Percentiles rank a stretch among this genome's conserved stretches.
phyloP scores from a whole-genome alignment of 1,140 invertebrate species.

The Drosophila seguyi region DNA sequence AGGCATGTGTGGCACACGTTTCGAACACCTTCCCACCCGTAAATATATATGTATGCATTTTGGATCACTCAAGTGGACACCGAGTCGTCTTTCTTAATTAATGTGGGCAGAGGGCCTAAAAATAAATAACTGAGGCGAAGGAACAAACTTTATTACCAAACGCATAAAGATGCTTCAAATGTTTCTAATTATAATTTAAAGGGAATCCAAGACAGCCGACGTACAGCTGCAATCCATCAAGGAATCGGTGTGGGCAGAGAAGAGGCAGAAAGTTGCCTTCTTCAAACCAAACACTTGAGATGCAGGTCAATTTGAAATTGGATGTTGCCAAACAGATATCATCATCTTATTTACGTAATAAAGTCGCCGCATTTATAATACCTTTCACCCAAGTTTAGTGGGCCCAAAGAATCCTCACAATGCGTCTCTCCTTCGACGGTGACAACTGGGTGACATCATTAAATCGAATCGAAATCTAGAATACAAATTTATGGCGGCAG shows the following conservation, averaged over 20 bases:
- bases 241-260: constrained; percentile 27
- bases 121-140: constrained; percentile 49
- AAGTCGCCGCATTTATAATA: constrained; percentile 15
- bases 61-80: constrained; percentile 65
- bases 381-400: constrained; percentile 59
- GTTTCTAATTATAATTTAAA: constrained; percentile 75
- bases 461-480: constrained; percentile 63
- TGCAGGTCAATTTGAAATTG: constrained; percentile 67
- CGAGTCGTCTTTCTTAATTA: constrained; percentile 64
- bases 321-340: constrained; percentile 40
- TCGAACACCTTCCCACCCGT: constrained; percentile 35
- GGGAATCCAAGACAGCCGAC: constrained; percentile 29
- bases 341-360: constrained; percentile 31
- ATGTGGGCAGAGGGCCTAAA: constrained; percentile 45
- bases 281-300: constrained; percentile 54
- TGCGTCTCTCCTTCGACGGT: constrained; percentile 24
- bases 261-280: not conserved
- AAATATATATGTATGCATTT: constrained; percentile 1
- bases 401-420: constrained; percentile 57
- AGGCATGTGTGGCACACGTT: constrained; percentile 45
- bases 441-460: constrained; percentile 72
- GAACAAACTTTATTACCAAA: constrained; percentile 48
- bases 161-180: constrained; percentile 47
- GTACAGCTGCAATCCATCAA: constrained; percentile 79
- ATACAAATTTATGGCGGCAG: constrained; percentile 56